A percentile compares a stretch with the other conserved stretches of the same genome.
Evolutionary conservation across 2,797 vertebrate genomes (phyloP).

Genomic region (Propithecus deckenii): DNA sequence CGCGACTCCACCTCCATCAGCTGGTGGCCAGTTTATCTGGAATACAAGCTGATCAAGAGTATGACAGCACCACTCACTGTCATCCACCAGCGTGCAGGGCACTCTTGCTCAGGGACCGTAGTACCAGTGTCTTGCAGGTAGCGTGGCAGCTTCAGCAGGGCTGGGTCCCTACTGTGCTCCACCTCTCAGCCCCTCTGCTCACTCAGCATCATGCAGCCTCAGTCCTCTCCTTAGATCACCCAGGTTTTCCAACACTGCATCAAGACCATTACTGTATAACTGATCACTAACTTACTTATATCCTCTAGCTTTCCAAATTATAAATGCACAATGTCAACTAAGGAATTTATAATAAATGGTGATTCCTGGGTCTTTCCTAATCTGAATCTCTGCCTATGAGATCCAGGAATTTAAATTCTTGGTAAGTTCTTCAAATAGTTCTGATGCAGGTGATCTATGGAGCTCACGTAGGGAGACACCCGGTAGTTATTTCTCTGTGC

Average conservation of each 20-base stretch:
- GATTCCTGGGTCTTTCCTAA: neutral
- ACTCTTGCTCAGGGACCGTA: rapidly evolving
- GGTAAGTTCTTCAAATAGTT: neutral
- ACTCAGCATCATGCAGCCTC: neutral
- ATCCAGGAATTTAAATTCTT: neutral
- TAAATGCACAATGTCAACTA: neutral
- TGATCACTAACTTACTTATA: neutral
- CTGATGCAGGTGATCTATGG: neutral
- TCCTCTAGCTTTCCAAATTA: neutral
- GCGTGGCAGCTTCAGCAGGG: neutral
- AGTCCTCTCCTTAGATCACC: neutral
- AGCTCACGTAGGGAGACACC: neutral
- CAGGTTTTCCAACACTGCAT: neutral
- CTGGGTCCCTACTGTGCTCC: rapidly evolving
- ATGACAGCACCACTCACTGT: neutral
- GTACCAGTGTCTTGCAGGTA: too few relatives aligned
- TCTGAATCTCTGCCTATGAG: neutral
- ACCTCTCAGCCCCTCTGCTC: too few relatives aligned
- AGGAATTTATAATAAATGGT: neutral
- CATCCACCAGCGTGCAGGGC: neutral
- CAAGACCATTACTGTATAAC: neutral
- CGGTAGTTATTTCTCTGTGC: neutral
- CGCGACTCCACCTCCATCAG: neutral
- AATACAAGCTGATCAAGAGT: neutral
- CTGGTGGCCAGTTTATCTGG: neutral